A percentile compares a stretch with the other conserved stretches of the same genome.
phyloP scores from a whole-genome alignment of 2,113 vertebrate species.

The Pogona vitticeps region DNA sequence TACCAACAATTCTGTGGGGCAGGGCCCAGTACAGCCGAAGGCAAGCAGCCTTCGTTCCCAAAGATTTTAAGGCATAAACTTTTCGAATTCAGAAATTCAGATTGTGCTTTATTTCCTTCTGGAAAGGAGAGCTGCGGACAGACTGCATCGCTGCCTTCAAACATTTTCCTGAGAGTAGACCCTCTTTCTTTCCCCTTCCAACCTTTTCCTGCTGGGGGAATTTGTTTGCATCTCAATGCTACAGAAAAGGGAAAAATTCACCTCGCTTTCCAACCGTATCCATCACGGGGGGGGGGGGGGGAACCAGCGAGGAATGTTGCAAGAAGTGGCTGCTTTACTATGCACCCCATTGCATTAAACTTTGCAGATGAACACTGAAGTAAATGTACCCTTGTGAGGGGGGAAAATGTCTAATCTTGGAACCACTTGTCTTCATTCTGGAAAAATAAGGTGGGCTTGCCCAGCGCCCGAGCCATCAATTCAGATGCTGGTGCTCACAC shows the following conservation, averaged over 20 bases:
- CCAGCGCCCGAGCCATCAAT: neutral
- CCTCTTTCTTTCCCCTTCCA: neutral
- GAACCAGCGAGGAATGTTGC: too few relatives aligned
- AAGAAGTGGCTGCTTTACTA: neutral
- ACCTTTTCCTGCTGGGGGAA: too few relatives aligned
- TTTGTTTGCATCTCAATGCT: neutral
- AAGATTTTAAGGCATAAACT: conserved; percentile 39
- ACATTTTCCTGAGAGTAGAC: neutral
- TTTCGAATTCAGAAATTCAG: neutral
- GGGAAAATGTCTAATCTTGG: neutral
- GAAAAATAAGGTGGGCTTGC: neutral
- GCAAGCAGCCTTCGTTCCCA: neutral
- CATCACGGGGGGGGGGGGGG: too few relatives aligned
- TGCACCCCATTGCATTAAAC: neutral
- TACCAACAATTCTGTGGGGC: neutral
- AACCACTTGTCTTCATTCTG: neutral
- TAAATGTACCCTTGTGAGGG: neutral
- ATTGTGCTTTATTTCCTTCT: conserved; percentile 30
- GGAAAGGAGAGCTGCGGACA: neutral
- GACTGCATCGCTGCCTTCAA: neutral
- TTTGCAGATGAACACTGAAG: too few relatives aligned
- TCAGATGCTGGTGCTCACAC: too few relatives aligned
- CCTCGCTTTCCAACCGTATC: neutral
- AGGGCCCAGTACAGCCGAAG: neutral
- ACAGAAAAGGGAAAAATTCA: neutral